Evolutionary conservation across 2,113 vertebrate genomes (phyloP).

Genomic region (Pelobates fuscus): DNA sequence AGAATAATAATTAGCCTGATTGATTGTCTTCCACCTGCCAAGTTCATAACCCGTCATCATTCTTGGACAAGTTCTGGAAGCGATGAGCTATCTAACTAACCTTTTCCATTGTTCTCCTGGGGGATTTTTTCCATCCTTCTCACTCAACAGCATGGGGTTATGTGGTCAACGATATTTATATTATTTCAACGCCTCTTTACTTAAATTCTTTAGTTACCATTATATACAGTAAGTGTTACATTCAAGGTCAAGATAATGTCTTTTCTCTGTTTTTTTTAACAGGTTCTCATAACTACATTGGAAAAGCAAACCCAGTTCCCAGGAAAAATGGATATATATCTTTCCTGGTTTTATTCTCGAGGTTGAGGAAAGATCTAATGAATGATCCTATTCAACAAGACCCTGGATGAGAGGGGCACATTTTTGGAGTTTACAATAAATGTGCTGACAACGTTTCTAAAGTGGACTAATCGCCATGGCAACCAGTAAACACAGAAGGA

Average conservation of each 20-base stretch:
- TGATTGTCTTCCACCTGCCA: neutral
- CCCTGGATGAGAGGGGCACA: too few relatives aligned
- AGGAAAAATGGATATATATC: too few relatives aligned
- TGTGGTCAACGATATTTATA: neutral
- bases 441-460: too few relatives aligned
- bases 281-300: neutral
- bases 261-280: neutral
- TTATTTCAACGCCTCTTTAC: conserved; percentile 3
- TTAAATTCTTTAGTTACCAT: neutral
- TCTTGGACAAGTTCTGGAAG: neutral
- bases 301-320: neutral
- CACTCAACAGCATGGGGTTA: neutral
- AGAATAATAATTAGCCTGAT: conserved; percentile 19
- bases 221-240: neutral
- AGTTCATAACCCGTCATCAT: neutral
- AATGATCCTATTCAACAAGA: too few relatives aligned
- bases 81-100: neutral
- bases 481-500: too few relatives aligned
- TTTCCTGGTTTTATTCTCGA: too few relatives aligned
- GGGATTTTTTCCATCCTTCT: neutral
- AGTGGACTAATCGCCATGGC: too few relatives aligned
- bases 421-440: too few relatives aligned
- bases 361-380: too few relatives aligned
- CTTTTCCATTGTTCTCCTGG: conserved; percentile 6
- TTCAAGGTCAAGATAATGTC: neutral